phyloP scores from a whole-genome alignment of 2,888 invertebrate genomes.

The Nemotelus nigrinus region DNA sequence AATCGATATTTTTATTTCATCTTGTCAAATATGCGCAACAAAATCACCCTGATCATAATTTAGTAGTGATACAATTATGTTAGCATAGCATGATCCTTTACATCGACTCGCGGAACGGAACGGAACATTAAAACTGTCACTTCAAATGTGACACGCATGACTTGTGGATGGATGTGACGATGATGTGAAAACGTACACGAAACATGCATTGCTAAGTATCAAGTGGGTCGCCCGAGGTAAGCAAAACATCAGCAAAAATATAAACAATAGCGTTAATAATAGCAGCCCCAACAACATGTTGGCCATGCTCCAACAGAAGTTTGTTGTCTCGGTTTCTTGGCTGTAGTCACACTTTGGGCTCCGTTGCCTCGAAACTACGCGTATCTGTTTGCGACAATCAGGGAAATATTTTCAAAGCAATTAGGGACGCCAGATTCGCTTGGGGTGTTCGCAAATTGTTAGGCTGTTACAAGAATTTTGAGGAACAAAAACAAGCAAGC shows the following conservation, averaged over 20 bases:
- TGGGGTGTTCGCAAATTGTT: background rate
- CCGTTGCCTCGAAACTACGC: background rate
- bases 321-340: background rate
- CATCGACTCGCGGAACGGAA: too few relatives aligned
- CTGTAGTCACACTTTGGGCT: background rate
- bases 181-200: background rate
- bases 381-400: background rate
- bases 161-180: too few relatives aligned
- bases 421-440: background rate
- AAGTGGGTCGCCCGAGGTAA: background rate
- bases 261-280: background rate
- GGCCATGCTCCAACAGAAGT: background rate
- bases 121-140: too few relatives aligned
- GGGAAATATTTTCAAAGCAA: background rate
- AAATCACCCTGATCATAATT: too few relatives aligned
- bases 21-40: too few relatives aligned
- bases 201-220: background rate
- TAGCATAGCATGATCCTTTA: too few relatives aligned
- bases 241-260: background rate
- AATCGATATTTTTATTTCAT: too few relatives aligned
- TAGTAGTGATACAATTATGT: too few relatives aligned
- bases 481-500: too few relatives aligned
- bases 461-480: background rate
- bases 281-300: background rate
- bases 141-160: too few relatives aligned